A percentile compares a stretch with the other conserved stretches of the same genome.
These are phyloP conservation scores for Drosophila mettleri DNA, from an alignment of 2,888 invertebrate species.

Conservation along the genomic window DNA sequence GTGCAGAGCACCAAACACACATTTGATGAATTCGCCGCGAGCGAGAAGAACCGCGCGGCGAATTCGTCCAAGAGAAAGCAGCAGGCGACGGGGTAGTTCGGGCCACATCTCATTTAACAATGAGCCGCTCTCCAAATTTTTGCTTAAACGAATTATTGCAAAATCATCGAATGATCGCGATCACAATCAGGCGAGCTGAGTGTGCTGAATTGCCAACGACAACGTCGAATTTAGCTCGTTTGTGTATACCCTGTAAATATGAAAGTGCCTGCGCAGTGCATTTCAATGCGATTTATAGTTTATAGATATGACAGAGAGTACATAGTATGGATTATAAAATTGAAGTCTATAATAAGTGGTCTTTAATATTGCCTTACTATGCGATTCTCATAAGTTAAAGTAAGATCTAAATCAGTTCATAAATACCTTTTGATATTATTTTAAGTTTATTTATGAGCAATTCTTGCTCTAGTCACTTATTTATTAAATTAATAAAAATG, in stretches of 20 bases:
- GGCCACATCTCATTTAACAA: conserved; percentile 13
- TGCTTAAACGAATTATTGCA: conserved; percentile 41
- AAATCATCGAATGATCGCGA: conserved; percentile 48
- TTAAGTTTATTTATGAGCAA: too few relatives aligned
- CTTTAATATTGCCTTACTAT: background rate
- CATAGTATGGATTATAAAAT: background rate
- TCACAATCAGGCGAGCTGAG: conserved; percentile 39
- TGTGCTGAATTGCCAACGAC: conserved; percentile 13
- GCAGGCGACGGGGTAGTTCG: background rate
- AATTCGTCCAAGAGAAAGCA: conserved; percentile 21
- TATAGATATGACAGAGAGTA: background rate
- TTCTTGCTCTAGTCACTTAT: too few relatives aligned
- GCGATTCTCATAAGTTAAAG: background rate
- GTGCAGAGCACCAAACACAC: conserved; percentile 46
- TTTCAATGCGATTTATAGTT: background rate
- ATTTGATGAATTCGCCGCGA: conserved; percentile 65
- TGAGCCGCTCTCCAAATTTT: conserved; percentile 44
- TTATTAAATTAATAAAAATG: too few relatives aligned
- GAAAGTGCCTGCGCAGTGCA: background rate
- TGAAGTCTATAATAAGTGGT: background rate
- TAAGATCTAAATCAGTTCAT: too few relatives aligned
- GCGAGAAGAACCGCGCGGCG: conserved; percentile 9
- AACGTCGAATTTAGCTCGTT: conserved; percentile 15
- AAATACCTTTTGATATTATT: too few relatives aligned
- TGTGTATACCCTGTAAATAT: conserved; percentile 30